Percentiles rank a stretch among this genome's conserved stretches.
phyloP scores from a whole-genome alignment of 2,888 invertebrate species.

The Caenorhabditis imperialis region DNA sequence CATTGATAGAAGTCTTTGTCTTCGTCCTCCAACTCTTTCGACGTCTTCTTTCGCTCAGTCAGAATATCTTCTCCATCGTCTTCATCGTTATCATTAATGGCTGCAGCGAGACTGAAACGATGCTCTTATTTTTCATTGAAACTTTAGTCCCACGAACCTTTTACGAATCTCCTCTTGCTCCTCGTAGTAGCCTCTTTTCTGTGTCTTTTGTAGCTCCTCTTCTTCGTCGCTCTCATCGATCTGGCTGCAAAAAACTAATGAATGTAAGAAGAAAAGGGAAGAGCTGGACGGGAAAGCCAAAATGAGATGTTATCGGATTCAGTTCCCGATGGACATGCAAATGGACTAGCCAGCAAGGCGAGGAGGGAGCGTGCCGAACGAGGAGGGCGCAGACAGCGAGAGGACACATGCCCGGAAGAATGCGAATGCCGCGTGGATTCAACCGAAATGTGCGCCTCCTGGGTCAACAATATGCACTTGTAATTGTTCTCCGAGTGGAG shows the following conservation, averaged over 20 bases:
- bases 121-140: too few species aligned
- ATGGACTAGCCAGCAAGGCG: slow-evolving; percentile 23
- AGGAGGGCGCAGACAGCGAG: slow-evolving; percentile 10
- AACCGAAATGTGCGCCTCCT: slow-evolving; percentile 18
- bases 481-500: not conserved
- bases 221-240: slow-evolving; percentile 70
- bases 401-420: slow-evolving; percentile 10
- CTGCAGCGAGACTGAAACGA: slow-evolving; percentile 68
- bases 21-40: slow-evolving; percentile 77
- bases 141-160: slow-evolving; percentile 11
- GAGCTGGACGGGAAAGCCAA: slow-evolving; percentile 11
- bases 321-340: slow-evolving; percentile 38
- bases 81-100: slow-evolving; percentile 72
- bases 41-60: slow-evolving; percentile 75
- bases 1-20: slow-evolving; percentile 86
- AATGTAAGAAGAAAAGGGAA: slow-evolving; percentile 13
- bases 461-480: slow-evolving; percentile 30
- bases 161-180: slow-evolving; percentile 82
- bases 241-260: slow-evolving; percentile 54
- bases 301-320: slow-evolving; percentile 49
- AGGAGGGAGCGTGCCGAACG: slow-evolving; percentile 1
- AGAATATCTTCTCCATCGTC: slow-evolving; percentile 80
- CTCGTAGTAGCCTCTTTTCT: slow-evolving; percentile 62
- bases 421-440: slow-evolving; percentile 34
- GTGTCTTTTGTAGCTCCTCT: slow-evolving; percentile 50